Conservation (phyloP, 2,797 vertebrate genomes). For the Tympanoctomys barrerae region DNA sequence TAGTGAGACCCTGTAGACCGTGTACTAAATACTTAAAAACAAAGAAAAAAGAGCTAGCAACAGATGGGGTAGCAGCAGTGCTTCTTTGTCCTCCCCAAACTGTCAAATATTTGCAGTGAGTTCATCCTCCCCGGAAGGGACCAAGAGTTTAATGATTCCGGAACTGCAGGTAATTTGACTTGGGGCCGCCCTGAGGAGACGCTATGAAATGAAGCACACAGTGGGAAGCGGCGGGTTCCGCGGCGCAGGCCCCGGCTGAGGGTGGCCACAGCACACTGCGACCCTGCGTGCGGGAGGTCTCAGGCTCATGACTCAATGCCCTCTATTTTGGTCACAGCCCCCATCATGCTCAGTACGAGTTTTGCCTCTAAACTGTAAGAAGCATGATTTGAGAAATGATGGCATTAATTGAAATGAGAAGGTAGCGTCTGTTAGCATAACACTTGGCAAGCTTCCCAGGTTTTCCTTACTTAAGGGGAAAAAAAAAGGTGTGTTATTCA, state of each 20-base stretch:
- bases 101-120: background rate
- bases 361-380: conserved; percentile 47
- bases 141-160: background rate
- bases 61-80: background rate
- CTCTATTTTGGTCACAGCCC: background rate
- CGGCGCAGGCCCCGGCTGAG: background rate
- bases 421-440: conserved; percentile 27
- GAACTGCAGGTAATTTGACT: background rate
- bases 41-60: background rate
- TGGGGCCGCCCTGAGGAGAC: background rate
- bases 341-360: background rate
- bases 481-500: background rate
- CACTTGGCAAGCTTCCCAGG: conserved; percentile 37
- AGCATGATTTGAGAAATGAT: conserved; percentile 54
- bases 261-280: fast-evolving
- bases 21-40: too few species aligned
- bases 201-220: background rate
- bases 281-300: background rate
- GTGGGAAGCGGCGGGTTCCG: background rate
- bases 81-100: background rate
- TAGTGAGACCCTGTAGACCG: too few species aligned
- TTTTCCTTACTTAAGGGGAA: background rate
- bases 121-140: conserved; percentile 2
- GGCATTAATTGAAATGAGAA: conserved; percentile 34
- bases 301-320: background rate